phyloP scores from a whole-genome alignment of 1,140 invertebrate genomes.

The Dendrolimus punctatus region DNA sequence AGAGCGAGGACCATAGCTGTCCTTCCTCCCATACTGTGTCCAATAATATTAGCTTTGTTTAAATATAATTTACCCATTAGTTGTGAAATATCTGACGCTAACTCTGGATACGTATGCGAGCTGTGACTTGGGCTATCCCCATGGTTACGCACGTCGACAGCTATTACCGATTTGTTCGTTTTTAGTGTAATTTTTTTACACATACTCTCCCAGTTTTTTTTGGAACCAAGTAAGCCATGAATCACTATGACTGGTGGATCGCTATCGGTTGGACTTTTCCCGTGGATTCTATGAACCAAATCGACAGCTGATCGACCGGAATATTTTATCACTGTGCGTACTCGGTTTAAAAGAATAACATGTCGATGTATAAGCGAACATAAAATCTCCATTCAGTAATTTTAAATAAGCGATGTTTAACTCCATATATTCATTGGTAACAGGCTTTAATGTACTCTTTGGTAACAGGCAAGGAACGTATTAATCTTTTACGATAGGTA shows the following conservation, averaged over 20 bases:
- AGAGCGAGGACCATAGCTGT: slow-evolving; percentile 87
- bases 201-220: slow-evolving; percentile 82
- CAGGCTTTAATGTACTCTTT: no score
- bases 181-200: slow-evolving; percentile 26
- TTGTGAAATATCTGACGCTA: slow-evolving; percentile 81
- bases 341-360: background rate
- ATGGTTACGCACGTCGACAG: slow-evolving; percentile 91
- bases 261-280: slow-evolving; percentile 17
- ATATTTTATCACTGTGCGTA: background rate
- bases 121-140: slow-evolving; percentile 88
- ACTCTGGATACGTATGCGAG: slow-evolving; percentile 79
- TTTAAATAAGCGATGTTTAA: no score
- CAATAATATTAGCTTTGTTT: slow-evolving; percentile 80
- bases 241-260: slow-evolving; percentile 81
- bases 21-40: slow-evolving; percentile 95
- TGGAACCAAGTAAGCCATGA: slow-evolving; percentile 91
- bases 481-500: no score
- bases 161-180: slow-evolving; percentile 60
- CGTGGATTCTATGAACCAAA: slow-evolving; percentile 73
- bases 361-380: background rate
- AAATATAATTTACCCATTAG: slow-evolving; percentile 77
- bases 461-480: no score
- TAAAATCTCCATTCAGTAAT: background rate
- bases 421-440: no score
- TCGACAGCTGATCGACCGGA: slow-evolving; percentile 57